Conservation (phyloP, 1,140 invertebrate species). For the Caenorhabditis remanei region DNA sequence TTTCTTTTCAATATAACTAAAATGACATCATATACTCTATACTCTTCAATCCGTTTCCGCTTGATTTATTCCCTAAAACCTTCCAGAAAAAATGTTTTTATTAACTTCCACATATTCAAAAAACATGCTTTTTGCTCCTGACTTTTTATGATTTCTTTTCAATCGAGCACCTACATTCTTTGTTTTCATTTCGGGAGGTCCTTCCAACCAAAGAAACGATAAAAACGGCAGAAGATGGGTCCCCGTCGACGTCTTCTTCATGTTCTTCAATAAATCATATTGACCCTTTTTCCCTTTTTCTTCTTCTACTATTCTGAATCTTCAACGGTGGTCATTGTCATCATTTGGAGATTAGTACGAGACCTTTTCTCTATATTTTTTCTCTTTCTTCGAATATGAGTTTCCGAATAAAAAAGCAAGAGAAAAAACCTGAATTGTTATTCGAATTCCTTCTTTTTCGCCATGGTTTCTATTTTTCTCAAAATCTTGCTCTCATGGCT, state of each 20-base stretch:
- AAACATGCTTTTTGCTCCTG: neutral
- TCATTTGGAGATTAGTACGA: constrained; percentile 28
- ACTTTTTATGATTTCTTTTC: neutral
- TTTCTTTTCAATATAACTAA: neutral
- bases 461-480: neutral
- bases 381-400: neutral
- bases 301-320: neutral
- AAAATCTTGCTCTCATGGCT: neutral
- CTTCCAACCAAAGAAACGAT: neutral
- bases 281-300: neutral
- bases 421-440: neutral
- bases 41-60: neutral
- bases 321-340: neutral
- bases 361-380: neutral
- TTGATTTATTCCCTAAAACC: neutral
- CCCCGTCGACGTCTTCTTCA: neutral
- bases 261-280: constrained; percentile 55
- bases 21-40: neutral
- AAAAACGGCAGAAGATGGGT: neutral
- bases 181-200: neutral
- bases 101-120: neutral
- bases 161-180: neutral
- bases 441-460: neutral
- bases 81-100: neutral
- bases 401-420: neutral